Conservation (phyloP, 2,797 vertebrate species). For the Crax fasciolata region DNA sequence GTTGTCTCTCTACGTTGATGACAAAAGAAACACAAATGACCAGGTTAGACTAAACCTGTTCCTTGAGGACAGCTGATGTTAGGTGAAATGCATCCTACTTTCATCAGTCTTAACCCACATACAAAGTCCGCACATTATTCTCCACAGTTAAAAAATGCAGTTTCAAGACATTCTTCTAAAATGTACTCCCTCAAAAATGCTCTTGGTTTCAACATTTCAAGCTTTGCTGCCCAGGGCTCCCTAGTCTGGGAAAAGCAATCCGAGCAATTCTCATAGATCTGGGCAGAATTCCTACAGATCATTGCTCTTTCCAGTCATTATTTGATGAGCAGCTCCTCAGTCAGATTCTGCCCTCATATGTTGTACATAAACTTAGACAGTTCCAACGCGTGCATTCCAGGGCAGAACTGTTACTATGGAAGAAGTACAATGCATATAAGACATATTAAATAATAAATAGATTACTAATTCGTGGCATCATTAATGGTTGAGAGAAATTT, state of each 20-base stretch:
- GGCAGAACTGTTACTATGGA: background rate
- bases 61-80: background rate
- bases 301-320: constrained; percentile 50
- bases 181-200: constrained; percentile 65
- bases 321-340: constrained; percentile 1
- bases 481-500: background rate
- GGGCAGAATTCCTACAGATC: constrained; percentile 41
- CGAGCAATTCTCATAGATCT: constrained; percentile 37
- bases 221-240: constrained; percentile 43
- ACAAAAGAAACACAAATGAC: background rate
- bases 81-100: background rate
- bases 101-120: background rate
- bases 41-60: background rate
- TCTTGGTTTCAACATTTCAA: constrained; percentile 63
- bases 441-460: background rate
- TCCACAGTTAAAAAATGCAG: constrained; percentile 3
- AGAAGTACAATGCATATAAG: background rate
- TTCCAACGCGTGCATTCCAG: background rate
- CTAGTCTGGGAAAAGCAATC: constrained; percentile 34
- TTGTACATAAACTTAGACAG: background rate
- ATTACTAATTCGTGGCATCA: background rate
- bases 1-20: background rate
- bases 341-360: background rate
- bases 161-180: constrained; percentile 60
- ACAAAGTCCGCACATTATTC: background rate